A percentile compares a stretch with the other conserved stretches of the same genome.
These are phyloP conservation scores for Anisognathus igniventris DNA, from an alignment of 2,797 vertebrate species.

Conservation along the genomic window DNA sequence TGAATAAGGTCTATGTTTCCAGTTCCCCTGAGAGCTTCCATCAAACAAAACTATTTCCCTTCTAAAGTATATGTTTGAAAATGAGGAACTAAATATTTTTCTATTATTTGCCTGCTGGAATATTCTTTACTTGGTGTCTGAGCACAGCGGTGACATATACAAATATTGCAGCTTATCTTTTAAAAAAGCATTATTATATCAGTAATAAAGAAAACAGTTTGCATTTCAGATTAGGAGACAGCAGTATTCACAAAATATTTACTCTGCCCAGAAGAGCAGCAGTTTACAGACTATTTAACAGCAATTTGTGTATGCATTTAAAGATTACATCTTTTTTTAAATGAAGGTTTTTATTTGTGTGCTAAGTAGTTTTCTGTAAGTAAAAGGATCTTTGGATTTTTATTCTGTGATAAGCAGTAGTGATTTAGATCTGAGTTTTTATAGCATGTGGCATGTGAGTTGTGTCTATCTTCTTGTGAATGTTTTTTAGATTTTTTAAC, in stretches of 20 bases:
- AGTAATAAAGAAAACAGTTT: slow-evolving; percentile 13
- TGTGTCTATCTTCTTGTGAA: neutral
- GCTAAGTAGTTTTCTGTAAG: neutral
- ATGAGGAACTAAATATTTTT: neutral
- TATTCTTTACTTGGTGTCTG: neutral
- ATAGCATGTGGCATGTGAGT: neutral
- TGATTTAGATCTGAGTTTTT: neutral
- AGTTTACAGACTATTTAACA: neutral
- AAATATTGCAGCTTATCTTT: neutral
- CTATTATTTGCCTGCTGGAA: neutral
- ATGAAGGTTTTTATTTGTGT: neutral
- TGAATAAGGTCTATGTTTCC: neutral
- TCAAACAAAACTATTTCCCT: neutral
- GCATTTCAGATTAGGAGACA: neutral
- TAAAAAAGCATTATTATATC: neutral
- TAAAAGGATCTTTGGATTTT: neutral
- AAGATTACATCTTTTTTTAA: neutral
- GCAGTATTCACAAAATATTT: neutral
- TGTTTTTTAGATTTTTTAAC: neutral
- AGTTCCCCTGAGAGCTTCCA: neutral
- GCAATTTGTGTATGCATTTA: neutral
- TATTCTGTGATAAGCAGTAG: neutral
- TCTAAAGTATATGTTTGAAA: neutral
- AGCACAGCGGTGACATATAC: neutral
- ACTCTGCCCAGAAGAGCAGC: neutral